Evolutionary conservation across 2,797 vertebrate genomes (phyloP), one percentile per base, ranked within the genome.

Genomic region (Tragelaphus eurycerus): DNA sequence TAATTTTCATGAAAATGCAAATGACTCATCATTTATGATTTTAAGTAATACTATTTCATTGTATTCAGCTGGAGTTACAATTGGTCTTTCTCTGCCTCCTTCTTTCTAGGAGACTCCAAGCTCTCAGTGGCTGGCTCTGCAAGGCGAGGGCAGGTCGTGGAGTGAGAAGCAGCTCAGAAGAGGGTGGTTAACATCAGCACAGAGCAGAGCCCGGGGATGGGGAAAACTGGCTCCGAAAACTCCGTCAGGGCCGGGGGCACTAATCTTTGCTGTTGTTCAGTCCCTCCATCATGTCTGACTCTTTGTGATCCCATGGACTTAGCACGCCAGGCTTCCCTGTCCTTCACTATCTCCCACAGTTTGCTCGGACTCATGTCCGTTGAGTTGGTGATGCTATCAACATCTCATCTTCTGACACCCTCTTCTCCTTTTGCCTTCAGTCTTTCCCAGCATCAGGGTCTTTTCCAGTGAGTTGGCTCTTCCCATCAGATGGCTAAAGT

Each of bases 141-240:
- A 34, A n/a, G 7, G 50, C 64, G 16, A 27, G 25, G 23, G 4
- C 14, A 21, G 23, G 34, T 4, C 0, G 23, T 31, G n/a, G 31
- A 25, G 1, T 5, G 54, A 81, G 17, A 25, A 27, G 34, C 1
- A 1, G 4, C 15, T 8, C 7, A 6, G 43, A 7, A 15, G 6
- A 27, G 81, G 29, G 19, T 1, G 8, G 29, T 13, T 4, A 2
- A 1, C 6, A 25, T 15, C 17, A 16, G 34, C 7, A 5, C 0
- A 0, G 2, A 38, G 46, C 6, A 2, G 16, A 0, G 13, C n/a
- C 13, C 29, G 0, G 25, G 2, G 29, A 13, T 1, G 7, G 14
- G 31, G 52, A 38, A 59, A 43, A 25, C 0, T n/a, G 13, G 81
- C 29, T 88, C 31, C 38, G n/a, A 54, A 57, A n/a, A 29, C 2